Evolutionary conservation across 2,888 invertebrate genomes (phyloP), one percentile per base, ranked within the genome.

Genomic region (Dolichopus griseipennis): DNA sequence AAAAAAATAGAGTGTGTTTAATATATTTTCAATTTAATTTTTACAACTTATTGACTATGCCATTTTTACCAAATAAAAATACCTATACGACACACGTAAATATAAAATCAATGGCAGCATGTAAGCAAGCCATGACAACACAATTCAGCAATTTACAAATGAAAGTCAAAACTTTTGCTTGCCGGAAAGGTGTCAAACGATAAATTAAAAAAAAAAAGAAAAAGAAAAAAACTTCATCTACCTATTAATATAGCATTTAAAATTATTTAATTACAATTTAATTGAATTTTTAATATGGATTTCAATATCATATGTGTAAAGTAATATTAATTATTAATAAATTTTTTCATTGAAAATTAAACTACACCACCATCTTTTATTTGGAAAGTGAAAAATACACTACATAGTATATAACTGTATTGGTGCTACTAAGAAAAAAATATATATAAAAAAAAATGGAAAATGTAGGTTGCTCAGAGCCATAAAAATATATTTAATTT

Each of bases 171-270:
- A 52, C 2, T 12, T 52, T 18, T 52, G 52, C 52, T 52, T 18
- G 52, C 52, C 52, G 52, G 52, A 52, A 52, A 52, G 52, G 52
- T 52, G 52, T 52, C 52, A 52, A 52, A 52, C n/a, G 9, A 52
- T 18, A 52, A 52, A 12, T 18, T 52, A 41, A 41, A 41, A 41
- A 41, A 41, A 15, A 41, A 12, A 27, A 27, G 27, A 5, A 27
- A 27, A 27, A 27, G 5, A 27, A 27, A 27, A 27, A n/a, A n/a
- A n/a, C n/a, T n/a, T n/a, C n/a, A n/a, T n/a, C 27, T 27, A 27
- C 27, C n/a, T n/a, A n/a, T 27, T 27, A 27, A 27, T 27, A 27
- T 27, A 4, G 5, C n/a, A 27, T 27, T 27, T 27, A 27, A 5
- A 27, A 27, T 4, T 27, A 27, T 27, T 27, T 27, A 27, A 27